Evolutionary conservation across 2,797 vertebrate genomes (phyloP).

Genomic region (Molossus alvarezi): DNA sequence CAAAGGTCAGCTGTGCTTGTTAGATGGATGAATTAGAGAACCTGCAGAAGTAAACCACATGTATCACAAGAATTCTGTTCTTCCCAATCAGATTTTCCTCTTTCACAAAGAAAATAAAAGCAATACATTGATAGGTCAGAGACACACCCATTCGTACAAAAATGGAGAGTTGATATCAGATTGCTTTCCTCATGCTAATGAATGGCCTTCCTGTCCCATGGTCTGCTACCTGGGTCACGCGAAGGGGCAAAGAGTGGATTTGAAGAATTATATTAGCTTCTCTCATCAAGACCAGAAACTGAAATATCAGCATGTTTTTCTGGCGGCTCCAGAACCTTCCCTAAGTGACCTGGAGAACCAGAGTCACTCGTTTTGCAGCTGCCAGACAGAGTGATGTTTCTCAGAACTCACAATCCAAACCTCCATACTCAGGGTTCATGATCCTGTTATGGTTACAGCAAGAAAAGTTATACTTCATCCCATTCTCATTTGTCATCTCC

Average conservation of each 20-base stretch:
- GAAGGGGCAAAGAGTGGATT: background rate
- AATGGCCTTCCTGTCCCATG: background rate
- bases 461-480: background rate
- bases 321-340: background rate
- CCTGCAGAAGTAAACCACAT: background rate
- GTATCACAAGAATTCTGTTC: background rate
- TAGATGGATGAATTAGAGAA: background rate
- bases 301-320: background rate
- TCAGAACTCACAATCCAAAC: background rate
- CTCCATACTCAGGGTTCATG: accelerated
- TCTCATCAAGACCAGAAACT: background rate
- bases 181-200: background rate
- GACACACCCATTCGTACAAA: background rate
- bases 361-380: background rate
- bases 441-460: background rate
- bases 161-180: background rate
- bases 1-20: background rate
- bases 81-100: background rate
- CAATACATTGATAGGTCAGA: background rate
- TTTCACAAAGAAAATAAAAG: background rate
- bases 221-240: too few species aligned
- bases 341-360: background rate
- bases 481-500: constrained; percentile 10
- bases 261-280: background rate
- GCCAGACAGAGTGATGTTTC: background rate